Conservation (phyloP, 2,113 vertebrate species). For the Lutjanus erythropterus region DNA sequence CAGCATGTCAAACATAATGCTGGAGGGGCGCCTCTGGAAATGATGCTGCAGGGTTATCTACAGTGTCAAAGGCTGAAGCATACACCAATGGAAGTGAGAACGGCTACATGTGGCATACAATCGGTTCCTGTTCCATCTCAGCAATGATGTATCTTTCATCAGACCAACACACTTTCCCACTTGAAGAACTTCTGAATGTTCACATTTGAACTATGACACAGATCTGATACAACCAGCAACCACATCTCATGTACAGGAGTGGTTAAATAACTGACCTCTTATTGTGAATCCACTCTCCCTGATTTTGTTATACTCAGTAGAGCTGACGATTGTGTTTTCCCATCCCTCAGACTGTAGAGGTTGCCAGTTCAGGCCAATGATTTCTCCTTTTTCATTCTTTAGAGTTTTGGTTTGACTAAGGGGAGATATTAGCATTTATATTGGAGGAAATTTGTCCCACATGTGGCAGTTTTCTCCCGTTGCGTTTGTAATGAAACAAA, state of each 20-base stretch:
- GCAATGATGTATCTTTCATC: not conserved
- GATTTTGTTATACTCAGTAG: not conserved
- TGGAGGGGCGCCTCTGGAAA: too few species aligned
- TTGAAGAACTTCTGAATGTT: not conserved
- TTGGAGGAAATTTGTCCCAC: not conserved
- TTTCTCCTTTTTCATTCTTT: not conserved
- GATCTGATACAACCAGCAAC: not conserved
- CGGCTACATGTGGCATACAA: not conserved
- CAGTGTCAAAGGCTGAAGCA: too few species aligned
- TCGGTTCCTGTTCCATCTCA: not conserved
- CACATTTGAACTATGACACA: not conserved
- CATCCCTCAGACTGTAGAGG: not conserved
- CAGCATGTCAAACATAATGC: too few species aligned
- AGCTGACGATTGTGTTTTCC: not conserved
- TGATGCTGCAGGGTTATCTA: too few species aligned
- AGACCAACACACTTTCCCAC: not conserved
- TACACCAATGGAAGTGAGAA: too few species aligned
- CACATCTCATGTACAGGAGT: not conserved
- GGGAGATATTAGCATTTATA: conserved; percentile 19
- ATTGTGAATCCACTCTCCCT: not conserved
- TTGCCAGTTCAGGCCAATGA: not conserved
- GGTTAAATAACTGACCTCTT: not conserved
- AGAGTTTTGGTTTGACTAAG: conserved; percentile 1
- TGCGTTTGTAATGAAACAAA: not conserved
- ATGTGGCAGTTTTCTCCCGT: not conserved